A percentile compares a stretch with the other conserved stretches of the same genome.
Evolutionary conservation across 2,797 vertebrate genomes (phyloP).

Genomic region (Phoeniculus purpureus): DNA sequence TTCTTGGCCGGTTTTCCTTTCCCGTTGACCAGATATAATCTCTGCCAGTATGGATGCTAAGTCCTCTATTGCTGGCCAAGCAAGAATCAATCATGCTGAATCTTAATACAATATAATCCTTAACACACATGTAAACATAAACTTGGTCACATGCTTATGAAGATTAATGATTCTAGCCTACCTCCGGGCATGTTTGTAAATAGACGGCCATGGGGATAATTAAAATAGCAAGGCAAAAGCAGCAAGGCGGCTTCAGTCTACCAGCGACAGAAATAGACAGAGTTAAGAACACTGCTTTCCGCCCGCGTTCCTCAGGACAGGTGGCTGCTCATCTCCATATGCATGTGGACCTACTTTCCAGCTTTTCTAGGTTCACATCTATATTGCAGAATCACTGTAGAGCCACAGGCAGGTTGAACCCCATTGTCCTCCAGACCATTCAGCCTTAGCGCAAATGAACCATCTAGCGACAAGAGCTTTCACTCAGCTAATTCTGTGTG

Average conservation of each 20-base stretch:
- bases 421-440: constrained; percentile 44
- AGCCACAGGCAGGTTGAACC: constrained; percentile 59
- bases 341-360: constrained; percentile 52
- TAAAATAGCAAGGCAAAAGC: background rate
- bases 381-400: background rate
- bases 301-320: constrained; percentile 13
- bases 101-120: constrained; percentile 10
- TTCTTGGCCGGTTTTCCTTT: constrained; percentile 68
- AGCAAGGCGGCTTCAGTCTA: constrained; percentile 44
- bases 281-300: background rate
- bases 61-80: constrained; percentile 43
- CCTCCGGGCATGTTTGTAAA: constrained; percentile 15
- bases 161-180: constrained; percentile 3
- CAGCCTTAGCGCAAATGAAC: constrained; percentile 29
- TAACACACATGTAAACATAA: constrained; percentile 24
- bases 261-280: background rate
- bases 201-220: background rate
- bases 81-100: constrained; percentile 49
- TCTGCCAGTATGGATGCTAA: constrained; percentile 52
- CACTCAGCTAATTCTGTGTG: constrained; percentile 10
- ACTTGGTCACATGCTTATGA: constrained; percentile 9
- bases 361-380: constrained; percentile 36
- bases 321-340: background rate
- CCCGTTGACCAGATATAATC: constrained; percentile 67
- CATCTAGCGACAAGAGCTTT: constrained; percentile 29